Base-by-base conservation (phyloP, 1,140 invertebrate genomes). In the Dendrolimus punctatus region DNA sequence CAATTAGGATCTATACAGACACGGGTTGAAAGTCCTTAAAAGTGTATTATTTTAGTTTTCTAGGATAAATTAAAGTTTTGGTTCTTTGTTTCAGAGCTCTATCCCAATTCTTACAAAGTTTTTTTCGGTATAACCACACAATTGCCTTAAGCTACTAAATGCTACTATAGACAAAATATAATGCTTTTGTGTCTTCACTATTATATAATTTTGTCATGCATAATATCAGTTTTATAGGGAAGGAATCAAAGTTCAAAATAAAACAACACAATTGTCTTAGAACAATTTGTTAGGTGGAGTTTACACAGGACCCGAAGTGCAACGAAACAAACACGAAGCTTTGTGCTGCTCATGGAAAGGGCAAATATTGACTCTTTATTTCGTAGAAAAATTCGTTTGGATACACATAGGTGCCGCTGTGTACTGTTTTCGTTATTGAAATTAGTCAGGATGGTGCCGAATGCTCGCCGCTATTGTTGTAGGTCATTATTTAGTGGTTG, bases 241-340 rank as follows among this genome's bases (percentile, higher is more conserved):
- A 23, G 0, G 50, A 0, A 5, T 51, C 73, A 81, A 60, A 64
- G 68, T 73, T 59, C 50, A 53, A 49, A 67, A 60, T 71, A 41
- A 10, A 51, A 63, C 55, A 41, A 42, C 5, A 8, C 46, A 45
- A 49, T 40, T 60, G 56, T 46, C 47, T 56, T 61, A 62, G 62
- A 76, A 80, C 78, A 82, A 82, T 84, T 81, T 82, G 80, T 85
- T 73, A 77, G 68, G 69, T 58, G 41, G 60, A 76, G 79, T 85
- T 81, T 84, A 77, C 79, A 77, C 70, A 86, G 80, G 82, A 86
- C 68, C 63, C 73, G 70, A 76, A 85, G 82, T 86, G 82, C 82
- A 84, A 82, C 67, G 80, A 54, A 67, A 69, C 75, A 84, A 86
- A 86, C 76, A 80, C 74, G 58, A 77, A 68, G 73, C 76, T 81